These are phyloP conservation scores for Rotaria magnacalcarata DNA, from an alignment of 2,888 invertebrate genomes.

Conservation along the genomic window DNA sequence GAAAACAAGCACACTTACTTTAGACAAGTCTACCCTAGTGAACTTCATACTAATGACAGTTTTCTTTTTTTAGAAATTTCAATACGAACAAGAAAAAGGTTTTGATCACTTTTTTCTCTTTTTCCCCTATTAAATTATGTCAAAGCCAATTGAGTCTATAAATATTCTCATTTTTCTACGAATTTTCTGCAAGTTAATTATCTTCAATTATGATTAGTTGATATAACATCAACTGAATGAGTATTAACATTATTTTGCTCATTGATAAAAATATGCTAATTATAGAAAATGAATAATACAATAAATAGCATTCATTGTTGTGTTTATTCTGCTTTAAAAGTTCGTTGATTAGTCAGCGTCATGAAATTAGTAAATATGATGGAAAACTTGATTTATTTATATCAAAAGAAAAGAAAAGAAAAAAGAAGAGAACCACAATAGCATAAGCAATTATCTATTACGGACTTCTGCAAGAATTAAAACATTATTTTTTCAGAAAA, in stretches of 20 bases:
- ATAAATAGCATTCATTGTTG: neutral
- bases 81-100: neutral
- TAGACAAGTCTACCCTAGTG: neutral
- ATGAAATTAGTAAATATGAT: neutral
- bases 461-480: neutral
- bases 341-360: neutral
- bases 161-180: neutral
- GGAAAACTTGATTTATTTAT: neutral
- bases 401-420: too few species aligned
- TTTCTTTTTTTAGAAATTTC: neutral
- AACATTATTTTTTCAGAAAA: neutral
- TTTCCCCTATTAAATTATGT: neutral
- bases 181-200: neutral
- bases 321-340: neutral
- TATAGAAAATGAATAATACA: neutral
- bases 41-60: neutral
- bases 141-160: slow-evolving; percentile 12
- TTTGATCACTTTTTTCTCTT: neutral
- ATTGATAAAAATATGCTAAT: neutral
- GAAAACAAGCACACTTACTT: neutral
- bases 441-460: neutral
- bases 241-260: neutral
- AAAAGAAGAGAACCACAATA: neutral
- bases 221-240: neutral
- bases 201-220: neutral